Evolutionary conservation across 1,140 invertebrate species (phyloP).

Genomic region (Lysiphlebus fabarum): DNA sequence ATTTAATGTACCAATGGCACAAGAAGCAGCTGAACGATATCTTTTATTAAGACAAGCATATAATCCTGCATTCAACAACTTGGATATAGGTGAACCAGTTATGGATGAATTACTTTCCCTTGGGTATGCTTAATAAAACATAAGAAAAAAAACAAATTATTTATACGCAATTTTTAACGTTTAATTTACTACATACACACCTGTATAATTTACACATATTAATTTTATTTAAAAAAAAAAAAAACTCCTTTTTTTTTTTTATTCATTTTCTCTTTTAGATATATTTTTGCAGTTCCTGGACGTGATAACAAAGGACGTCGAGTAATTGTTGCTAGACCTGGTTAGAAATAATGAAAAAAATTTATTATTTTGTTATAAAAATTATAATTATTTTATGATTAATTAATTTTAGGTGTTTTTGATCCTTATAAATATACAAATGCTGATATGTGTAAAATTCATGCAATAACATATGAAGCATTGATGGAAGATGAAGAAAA

Average conservation of each 20-base stretch:
- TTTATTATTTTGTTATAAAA: neutral
- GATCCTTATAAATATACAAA: slow-evolving; percentile 75
- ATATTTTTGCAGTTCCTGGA: slow-evolving; percentile 76
- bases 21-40: slow-evolving; percentile 78
- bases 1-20: slow-evolving; percentile 76
- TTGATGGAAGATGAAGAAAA: slow-evolving; percentile 79
- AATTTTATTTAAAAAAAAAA: no score
- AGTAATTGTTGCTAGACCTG: slow-evolving; percentile 73
- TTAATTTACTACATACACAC: no score
- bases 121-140: slow-evolving; percentile 55
- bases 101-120: slow-evolving; percentile 69
- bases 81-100: slow-evolving; percentile 67
- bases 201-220: no score
- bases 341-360: slow-evolving; percentile 50
- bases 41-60: slow-evolving; percentile 73
- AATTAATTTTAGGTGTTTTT: slow-evolving; percentile 64
- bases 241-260: no score
- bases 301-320: slow-evolving; percentile 72
- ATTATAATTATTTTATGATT: neutral
- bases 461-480: slow-evolving; percentile 75
- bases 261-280: slow-evolving; percentile 45
- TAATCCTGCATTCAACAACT: slow-evolving; percentile 66
- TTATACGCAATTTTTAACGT: no score
- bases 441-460: slow-evolving; percentile 75
- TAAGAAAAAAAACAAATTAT: neutral